Conservation (phyloP, 2,797 vertebrate species). For the Falco cherrug region DNA sequence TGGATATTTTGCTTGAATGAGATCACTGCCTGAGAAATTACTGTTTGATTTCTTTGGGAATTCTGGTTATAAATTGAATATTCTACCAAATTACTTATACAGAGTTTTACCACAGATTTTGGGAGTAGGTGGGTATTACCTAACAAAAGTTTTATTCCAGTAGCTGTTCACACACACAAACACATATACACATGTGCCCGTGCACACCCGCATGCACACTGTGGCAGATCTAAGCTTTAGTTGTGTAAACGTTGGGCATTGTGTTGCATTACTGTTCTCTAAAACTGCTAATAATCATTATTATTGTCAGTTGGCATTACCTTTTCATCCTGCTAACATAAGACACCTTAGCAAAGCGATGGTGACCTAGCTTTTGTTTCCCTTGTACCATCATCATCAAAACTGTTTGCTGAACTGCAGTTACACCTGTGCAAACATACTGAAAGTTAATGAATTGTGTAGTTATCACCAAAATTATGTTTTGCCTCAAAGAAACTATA, state of each 20-base stretch:
- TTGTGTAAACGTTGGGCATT: neutral
- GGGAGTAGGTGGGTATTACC: neutral
- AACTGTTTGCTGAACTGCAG: neutral
- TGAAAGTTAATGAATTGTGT: slow-evolving; percentile 23
- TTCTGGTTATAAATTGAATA: neutral
- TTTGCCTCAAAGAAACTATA: neutral
- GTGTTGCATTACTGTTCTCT: neutral
- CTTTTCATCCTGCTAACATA: neutral
- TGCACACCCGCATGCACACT: too few relatives aligned
- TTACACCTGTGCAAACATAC: slow-evolving; percentile 54
- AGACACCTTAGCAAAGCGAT: neutral
- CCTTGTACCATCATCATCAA: neutral
- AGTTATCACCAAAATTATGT: neutral
- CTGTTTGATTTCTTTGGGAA: neutral
- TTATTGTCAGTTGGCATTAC: neutral
- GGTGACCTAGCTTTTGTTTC: neutral
- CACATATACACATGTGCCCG: too few relatives aligned
- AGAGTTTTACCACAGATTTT: neutral
- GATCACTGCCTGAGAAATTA: neutral
- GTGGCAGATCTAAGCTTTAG: neutral
- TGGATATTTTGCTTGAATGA: neutral
- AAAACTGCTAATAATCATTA: neutral
- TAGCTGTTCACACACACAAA: neutral
- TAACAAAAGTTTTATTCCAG: neutral
- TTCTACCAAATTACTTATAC: neutral